phyloP scores from a whole-genome alignment of 2,113 vertebrate genomes.

The Ornithorhynchus anatinus region DNA sequence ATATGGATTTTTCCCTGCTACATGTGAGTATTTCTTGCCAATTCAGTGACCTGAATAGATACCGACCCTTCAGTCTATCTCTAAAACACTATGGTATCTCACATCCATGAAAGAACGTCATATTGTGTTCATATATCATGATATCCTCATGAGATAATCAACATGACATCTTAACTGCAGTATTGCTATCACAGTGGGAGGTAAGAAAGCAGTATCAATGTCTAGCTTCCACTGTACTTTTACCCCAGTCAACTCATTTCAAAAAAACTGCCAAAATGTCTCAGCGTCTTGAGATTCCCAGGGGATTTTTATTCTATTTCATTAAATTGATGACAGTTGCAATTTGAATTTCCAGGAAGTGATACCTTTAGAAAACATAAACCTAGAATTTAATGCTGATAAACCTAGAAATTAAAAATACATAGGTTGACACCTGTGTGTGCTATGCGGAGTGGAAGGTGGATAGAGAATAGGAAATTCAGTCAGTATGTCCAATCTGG shows the following conservation, averaged over 20 bases:
- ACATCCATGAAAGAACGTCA: no score
- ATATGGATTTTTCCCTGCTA: neutral
- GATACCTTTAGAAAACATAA: conserved; percentile 19
- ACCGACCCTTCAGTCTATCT: no score
- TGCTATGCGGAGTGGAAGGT: neutral
- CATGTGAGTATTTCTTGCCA: no score
- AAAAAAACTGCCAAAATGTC: conserved; percentile 49
- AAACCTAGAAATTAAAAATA: neutral
- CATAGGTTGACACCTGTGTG: conserved; percentile 6
- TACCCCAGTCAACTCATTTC: conserved; percentile 28
- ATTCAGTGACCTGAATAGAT: no score
- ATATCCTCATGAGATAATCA: no score
- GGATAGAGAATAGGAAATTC: neutral
- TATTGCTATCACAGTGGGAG: no score
- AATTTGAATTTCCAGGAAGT: conserved; percentile 20
- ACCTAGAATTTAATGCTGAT: neutral
- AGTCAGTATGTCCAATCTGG: neutral
- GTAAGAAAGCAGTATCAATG: no score
- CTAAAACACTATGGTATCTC: neutral
- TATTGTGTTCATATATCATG: no score
- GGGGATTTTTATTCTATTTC: conserved; percentile 21
- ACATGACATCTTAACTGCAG: no score
- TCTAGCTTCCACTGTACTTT: conserved; percentile 10
- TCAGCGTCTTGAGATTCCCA: conserved; percentile 15
- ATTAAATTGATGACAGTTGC: conserved; percentile 42